Evolutionary conservation across 2,113 vertebrate species (phyloP).

Genomic region (Lophotis ruficrista): DNA sequence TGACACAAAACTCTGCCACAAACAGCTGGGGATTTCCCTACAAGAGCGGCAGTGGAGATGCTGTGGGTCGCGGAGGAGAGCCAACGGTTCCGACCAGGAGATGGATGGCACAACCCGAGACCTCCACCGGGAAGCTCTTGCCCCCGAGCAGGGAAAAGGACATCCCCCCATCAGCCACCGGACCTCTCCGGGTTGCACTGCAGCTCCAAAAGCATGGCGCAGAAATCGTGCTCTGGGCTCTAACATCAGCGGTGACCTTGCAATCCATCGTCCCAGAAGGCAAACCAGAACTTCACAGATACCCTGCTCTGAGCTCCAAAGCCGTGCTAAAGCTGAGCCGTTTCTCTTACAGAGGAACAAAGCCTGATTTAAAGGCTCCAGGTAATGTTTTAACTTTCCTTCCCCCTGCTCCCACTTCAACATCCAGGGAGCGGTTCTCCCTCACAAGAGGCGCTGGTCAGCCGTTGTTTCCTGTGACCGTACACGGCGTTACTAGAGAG

Average conservation of each 20-base stretch:
- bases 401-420: neutral
- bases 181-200: neutral
- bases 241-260: neutral
- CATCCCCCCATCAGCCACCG: neutral
- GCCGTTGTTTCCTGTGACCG: neutral
- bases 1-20: rapidly evolving
- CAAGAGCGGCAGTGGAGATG: rapidly evolving
- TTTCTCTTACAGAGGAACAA: neutral
- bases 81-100: neutral
- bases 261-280: neutral
- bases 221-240: neutral
- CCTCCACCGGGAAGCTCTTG: neutral
- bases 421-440: neutral
- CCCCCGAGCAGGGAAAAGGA: neutral
- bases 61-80: rapidly evolving
- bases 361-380: neutral
- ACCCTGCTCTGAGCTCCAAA: neutral
- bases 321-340: neutral
- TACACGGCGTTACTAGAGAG: neutral
- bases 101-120: too few relatives aligned
- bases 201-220: neutral
- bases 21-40: neutral
- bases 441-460: neutral
- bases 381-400: neutral
- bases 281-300: neutral